These are phyloP conservation scores for Venustaconcha ellipsiformis DNA, from an alignment of 1,140 invertebrate genomes.

Conservation along the genomic window DNA sequence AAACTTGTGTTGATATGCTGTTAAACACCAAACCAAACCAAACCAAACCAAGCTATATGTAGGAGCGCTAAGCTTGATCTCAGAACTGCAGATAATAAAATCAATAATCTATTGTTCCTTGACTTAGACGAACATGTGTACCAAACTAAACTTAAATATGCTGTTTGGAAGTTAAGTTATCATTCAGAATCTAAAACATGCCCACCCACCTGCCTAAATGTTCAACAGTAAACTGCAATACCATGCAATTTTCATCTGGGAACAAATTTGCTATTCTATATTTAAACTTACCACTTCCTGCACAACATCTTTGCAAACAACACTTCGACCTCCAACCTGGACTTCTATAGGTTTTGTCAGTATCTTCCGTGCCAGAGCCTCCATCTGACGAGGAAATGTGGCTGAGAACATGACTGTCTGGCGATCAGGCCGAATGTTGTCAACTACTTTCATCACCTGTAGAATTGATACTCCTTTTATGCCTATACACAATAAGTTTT, in stretches of 20 bases:
- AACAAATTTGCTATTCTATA: neutral
- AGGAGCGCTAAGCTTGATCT: no score
- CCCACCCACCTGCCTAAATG: neutral
- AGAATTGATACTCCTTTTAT: neutral
- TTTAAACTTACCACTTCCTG: slow-evolving; percentile 83
- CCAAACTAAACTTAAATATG: no score
- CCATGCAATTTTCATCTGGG: neutral
- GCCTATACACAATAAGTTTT: no score
- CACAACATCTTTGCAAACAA: slow-evolving; percentile 98
- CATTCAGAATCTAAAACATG: neutral
- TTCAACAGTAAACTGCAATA: no score
- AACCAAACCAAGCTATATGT: no score
- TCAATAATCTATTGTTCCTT: no score
- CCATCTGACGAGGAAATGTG: slow-evolving; percentile 99
- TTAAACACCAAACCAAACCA: no score
- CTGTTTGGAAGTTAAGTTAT: no score
- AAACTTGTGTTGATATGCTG: no score
- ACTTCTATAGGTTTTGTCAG: slow-evolving; percentile 97
- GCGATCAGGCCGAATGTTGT: slow-evolving; percentile 95
- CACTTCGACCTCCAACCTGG: slow-evolving; percentile 89
- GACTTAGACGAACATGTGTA: no score
- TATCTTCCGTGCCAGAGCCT: slow-evolving; percentile 94
- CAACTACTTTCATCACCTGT: slow-evolving; percentile 95
- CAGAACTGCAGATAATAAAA: no score
- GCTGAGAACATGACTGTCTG: slow-evolving; percentile 99